A percentile compares a stretch with the other conserved stretches of the same genome.
Conservation (phyloP, 2,113 vertebrate genomes). For the Triplophysa rosa region DNA sequence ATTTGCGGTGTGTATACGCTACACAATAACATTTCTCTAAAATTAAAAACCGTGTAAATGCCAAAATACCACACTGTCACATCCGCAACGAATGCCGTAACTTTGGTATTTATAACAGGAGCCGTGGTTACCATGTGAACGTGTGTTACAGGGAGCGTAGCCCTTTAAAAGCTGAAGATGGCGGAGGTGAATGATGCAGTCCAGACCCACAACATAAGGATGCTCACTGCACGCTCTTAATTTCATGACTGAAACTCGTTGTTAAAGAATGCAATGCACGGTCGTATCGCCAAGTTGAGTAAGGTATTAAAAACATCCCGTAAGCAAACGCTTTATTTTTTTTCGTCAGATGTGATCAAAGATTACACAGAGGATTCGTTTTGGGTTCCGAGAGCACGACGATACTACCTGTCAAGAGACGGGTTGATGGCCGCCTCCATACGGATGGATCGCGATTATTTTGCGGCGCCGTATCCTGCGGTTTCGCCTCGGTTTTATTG, state of each 20-base stretch:
- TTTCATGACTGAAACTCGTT: background rate
- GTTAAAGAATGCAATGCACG: background rate
- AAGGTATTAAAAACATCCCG: background rate
- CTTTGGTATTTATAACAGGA: background rate
- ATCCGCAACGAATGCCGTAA: background rate
- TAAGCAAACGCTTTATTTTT: background rate
- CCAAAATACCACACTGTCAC: too few species aligned
- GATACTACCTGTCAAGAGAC: constrained; percentile 72
- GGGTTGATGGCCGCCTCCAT: constrained; percentile 74
- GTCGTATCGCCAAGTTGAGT: background rate
- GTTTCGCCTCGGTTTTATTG: constrained; percentile 29
- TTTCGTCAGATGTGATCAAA: constrained; percentile 20
- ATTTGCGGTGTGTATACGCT: too few species aligned
- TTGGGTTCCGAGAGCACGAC: background rate
- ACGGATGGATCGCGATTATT: constrained; percentile 58
- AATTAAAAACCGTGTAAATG: too few species aligned
- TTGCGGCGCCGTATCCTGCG: constrained; percentile 22
- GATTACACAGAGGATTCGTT: background rate
- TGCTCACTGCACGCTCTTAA: constrained; percentile 13
- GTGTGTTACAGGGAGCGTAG: background rate
- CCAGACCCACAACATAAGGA: constrained; percentile 12
- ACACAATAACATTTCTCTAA: too few species aligned
- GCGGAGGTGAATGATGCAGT: constrained; percentile 29
- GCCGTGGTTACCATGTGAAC: constrained; percentile 2
- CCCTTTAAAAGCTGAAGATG: constrained; percentile 27